A percentile compares a stretch with the other conserved stretches of the same genome.
phyloP scores from a whole-genome alignment of 2,113 vertebrate species.

The Indicator maculatus region DNA sequence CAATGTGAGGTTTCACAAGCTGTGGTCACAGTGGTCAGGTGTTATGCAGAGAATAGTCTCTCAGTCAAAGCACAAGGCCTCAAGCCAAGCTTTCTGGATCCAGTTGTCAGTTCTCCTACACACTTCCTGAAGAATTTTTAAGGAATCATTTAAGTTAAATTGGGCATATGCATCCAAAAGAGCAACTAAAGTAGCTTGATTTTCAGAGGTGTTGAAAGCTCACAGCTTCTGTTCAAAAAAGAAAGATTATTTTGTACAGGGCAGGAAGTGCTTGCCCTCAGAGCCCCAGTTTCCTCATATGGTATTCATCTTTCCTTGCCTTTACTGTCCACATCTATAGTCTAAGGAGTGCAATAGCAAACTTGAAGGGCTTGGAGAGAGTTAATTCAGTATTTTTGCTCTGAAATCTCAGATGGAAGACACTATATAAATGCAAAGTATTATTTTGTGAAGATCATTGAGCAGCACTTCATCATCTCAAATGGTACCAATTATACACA shows the following conservation, averaged over 20 bases:
- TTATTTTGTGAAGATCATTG: constrained; percentile 68
- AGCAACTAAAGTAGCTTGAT: constrained; percentile 30
- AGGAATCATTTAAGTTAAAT: constrained; percentile 42
- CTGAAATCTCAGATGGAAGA: constrained; percentile 40
- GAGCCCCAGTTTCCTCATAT: background rate
- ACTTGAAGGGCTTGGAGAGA: background rate
- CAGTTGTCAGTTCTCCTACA: constrained; percentile 29
- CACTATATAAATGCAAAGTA: constrained; percentile 56
- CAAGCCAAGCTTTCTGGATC: constrained; percentile 25
- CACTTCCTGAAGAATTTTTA: constrained; percentile 22
- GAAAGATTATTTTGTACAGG: background rate
- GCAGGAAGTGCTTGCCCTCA: background rate
- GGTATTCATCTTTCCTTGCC: background rate
- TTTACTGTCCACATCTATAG: background rate
- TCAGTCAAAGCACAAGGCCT: constrained; percentile 4
- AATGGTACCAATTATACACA: constrained; percentile 61
- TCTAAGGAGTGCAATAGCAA: background rate
- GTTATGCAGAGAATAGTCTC: background rate
- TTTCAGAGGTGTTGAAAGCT: constrained; percentile 38
- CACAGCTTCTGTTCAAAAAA: constrained; percentile 1
- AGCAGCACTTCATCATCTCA: constrained; percentile 59
- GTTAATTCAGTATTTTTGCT: constrained; percentile 27
- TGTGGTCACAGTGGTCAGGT: background rate
- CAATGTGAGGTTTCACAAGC: background rate
- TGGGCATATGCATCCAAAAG: constrained; percentile 14